Base-by-base conservation (phyloP, 1,140 invertebrate genomes). In the Steinernema khuongi region DNA sequence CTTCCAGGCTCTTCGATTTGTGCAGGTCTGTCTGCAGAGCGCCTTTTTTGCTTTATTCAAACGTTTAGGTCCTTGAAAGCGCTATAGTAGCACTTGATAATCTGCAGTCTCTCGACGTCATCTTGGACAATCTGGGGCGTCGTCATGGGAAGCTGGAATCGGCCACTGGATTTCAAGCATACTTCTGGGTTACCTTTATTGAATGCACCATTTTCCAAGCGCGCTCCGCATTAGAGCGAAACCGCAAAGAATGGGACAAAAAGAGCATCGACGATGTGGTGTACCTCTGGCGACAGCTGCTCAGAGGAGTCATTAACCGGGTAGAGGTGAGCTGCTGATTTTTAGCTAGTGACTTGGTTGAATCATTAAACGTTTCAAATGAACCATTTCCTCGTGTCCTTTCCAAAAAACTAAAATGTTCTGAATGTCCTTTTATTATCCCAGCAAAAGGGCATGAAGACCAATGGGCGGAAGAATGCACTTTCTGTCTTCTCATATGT, bases 71-170 rank as follows among this genome's bases (percentile, higher is more conserved):
- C n/a, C 60, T 77, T 17, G 76, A 77, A 73, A 66, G 70, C 36
- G 73, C 76, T 4, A 69, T 70, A 0, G 72, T 68, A 29, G 28
- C 69, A 1, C 26, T 77, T 1, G 76, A 77, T 22, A 28, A 76
- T 50, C 70, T 77, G 1, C 36, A 75, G 1, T 67, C 74, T n/a
- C 66, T 77, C 1, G 73, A 77, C 70, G 31, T 67, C 28, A 77
- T 77, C 72, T 41, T 77, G 36, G 76, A 77, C 67, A 77, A 77
- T 66, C 44, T 77, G 18, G 76, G 76, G 28, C 43, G 76, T 66
- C 32, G 76, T 18, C 76, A 77, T 50, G 76, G 76, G 18, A 77
- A 77, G 67, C 67, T 77, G 1, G 76, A 77, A 26, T 60, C 50
- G n/a, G 73, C 75, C 1, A 71, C 71, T 76, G 70, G 70, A 44